Conservation (phyloP, 2,797 vertebrate species). For the Parauchenoglanis ngamensis region DNA sequence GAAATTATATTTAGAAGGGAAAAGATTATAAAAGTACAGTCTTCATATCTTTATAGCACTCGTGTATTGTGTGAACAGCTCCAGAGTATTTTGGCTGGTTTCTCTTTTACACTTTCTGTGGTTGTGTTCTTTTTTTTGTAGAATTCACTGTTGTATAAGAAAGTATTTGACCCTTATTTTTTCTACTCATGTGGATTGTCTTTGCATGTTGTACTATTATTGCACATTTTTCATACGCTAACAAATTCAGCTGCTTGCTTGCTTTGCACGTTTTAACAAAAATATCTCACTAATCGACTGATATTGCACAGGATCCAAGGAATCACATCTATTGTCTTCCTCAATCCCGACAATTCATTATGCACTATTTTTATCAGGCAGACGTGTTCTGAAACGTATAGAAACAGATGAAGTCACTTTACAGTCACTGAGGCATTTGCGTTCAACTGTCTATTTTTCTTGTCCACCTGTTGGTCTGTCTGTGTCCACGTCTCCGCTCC, state of each 20-base stretch:
- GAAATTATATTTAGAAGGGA: background rate
- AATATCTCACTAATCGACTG: constrained; percentile 52
- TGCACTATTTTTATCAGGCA: background rate
- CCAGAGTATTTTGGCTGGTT: constrained; percentile 44
- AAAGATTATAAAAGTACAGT: background rate
- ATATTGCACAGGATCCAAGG: constrained; percentile 22
- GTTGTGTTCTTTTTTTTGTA: background rate
- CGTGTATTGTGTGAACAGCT: background rate
- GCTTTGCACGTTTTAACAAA: constrained; percentile 41
- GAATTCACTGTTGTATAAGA: background rate
- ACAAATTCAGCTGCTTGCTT: constrained; percentile 36
- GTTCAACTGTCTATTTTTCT: constrained; percentile 51
- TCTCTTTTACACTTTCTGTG: constrained; percentile 18
- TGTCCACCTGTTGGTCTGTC: constrained; percentile 44
- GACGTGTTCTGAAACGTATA: background rate
- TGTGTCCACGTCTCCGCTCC: constrained; percentile 43
- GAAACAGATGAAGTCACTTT: background rate
- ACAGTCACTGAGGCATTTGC: constrained; percentile 43
- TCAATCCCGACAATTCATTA: background rate
- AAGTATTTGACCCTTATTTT: background rate
- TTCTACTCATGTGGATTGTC: constrained; percentile 14
- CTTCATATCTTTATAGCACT: constrained; percentile 17
- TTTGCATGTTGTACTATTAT: constrained; percentile 35
- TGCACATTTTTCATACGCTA: constrained; percentile 29
- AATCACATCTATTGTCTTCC: constrained; percentile 18